Evolutionary conservation across 2,888 invertebrate genomes (phyloP), one percentile per base, ranked within the genome.

Genomic region (Linnaemya vulpina): DNA sequence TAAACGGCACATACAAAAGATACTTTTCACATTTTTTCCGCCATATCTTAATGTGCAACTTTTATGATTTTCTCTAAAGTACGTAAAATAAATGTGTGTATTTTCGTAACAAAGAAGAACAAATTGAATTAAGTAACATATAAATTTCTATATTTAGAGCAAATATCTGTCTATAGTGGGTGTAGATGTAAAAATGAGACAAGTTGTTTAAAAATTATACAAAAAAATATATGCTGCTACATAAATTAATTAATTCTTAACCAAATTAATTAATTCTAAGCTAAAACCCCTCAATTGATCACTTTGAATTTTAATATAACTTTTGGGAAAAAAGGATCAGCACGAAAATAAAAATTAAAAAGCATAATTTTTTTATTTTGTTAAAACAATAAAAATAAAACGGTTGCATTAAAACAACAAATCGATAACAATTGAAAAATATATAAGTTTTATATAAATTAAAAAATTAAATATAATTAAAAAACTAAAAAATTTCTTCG

Each of bases 91-190:
- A 30, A 8, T 73, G 53, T 65, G 65, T 65, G 30, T 43, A 13
- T 15, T 22, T n/a, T 9, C 1, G 20, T 9, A 3, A 51, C 15
- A 74, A 62, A 62, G n/a, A 40, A 8, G 17, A 43, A 62, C n/a
- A 30, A 70, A 60, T 51, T 77, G 51, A 68, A 70, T 70, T 78
- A 53, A 78, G 15, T 51, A 60, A 68, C 40, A 67, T 68, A 46
- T 55, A 65, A 22, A 10, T 62, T 30, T 13, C 3, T 46, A 63
- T 40, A 13, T 43, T 40, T 40, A 43, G 22, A 43, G 20, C 8
- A 15, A 22, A n/a, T 43, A 22, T 7, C 25, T 65, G 25, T 65
- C 46, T 65, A 30, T 25, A 22, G 71, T 55, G 55, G 55, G 60
- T 73, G 73, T 46, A 51, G 22, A n/a, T 38, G 43, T 20, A 20